Base-by-base conservation (phyloP, 2,113 vertebrate genomes). In the Bagarius yarrelli region DNA sequence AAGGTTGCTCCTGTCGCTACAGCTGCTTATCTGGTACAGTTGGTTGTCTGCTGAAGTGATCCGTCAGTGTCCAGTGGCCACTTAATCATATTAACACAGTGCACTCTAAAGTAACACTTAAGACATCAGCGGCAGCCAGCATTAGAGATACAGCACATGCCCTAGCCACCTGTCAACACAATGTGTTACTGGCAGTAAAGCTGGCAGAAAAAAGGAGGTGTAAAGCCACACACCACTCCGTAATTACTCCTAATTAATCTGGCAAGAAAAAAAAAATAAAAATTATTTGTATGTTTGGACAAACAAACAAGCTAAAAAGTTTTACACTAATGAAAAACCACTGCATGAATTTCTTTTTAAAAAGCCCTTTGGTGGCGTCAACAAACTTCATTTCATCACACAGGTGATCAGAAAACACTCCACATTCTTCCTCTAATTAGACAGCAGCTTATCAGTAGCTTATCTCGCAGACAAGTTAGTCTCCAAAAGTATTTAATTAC, bases 121-220 rank as follows among this genome's bases (percentile, higher is more conserved):
- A 44, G 11, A 78, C 80, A 50, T 73, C 75, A 70, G 79, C 79
- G 77, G 61, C 50, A 73, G 82, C 77, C 80, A 66, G 63, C 44
- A 72, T 69, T 69, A 55, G 57, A 61, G 18, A 71, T 64, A 74
- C 81, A 71, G 85, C 86, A 87, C 87, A 88, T 88, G 88, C 87
- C 74, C 57, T 71, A 21, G 81, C 82, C 83, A 89, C 84, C 89
- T 91, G 90, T 91, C 90, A 90, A 69, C 89, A 75, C 90, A 83
- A 84, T 44, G 56, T 55, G 87, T 72, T 27, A 59, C 59, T 74
- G 18, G 76, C 30, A 76, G 36, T 18, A 47, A 76, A 36, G n/a
- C 64, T 18, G 75, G 53, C 1, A 14, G n/a, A 21, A 21, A 23
- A 21, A 78, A 69, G 8, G 67, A 81, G 83, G 84, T 86, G 84